Evolutionary conservation across 2,113 vertebrate species (phyloP).

Genomic region (Chauna torquata): DNA sequence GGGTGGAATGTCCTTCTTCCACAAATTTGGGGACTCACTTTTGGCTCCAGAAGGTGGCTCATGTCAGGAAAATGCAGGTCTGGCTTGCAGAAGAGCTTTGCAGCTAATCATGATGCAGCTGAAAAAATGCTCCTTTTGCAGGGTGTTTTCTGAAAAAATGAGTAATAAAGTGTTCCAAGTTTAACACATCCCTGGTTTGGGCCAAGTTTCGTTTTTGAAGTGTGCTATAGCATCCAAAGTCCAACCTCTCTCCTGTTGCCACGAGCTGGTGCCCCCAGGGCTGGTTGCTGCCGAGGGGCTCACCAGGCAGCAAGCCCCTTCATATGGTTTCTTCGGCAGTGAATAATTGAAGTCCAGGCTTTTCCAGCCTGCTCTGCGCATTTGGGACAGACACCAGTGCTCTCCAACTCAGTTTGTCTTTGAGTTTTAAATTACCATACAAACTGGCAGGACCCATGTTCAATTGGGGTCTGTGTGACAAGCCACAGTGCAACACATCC

Average conservation of each 20-base stretch:
- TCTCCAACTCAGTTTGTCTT: neutral
- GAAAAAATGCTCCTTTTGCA: neutral
- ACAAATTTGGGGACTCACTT: neutral
- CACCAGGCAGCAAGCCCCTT: neutral
- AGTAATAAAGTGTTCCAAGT: neutral
- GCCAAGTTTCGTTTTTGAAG: neutral
- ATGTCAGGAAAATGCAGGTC: neutral
- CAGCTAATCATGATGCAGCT: neutral
- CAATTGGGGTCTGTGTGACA: neutral
- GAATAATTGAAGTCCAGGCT: neutral
- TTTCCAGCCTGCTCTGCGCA: neutral
- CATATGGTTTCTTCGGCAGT: fast-evolving
- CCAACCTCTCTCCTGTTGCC: neutral
- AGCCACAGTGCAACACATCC: neutral
- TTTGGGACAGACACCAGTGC: neutral
- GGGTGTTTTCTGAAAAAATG: neutral
- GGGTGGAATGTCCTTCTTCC: neutral
- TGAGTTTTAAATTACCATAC: neutral
- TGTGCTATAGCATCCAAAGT: neutral
- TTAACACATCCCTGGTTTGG: neutral
- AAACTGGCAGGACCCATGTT: neutral
- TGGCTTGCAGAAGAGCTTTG: neutral
- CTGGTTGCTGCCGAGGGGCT: neutral
- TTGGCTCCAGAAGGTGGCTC: neutral
- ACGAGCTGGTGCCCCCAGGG: neutral